Conservation (phyloP, 1,140 invertebrate species). For the Cherax destructor region DNA sequence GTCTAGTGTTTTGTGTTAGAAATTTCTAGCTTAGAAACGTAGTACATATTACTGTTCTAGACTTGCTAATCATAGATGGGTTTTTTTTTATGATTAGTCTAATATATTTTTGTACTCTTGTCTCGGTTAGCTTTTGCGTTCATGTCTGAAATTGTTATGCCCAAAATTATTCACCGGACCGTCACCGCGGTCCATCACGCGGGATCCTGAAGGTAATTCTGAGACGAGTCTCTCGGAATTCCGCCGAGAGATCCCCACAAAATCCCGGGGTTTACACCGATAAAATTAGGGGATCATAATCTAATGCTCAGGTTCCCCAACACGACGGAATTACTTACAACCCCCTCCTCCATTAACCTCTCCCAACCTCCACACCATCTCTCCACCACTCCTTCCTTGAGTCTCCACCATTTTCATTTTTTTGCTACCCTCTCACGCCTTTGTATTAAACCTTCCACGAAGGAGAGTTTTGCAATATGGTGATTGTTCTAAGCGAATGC, state of each 20-base stretch:
- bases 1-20: too few relatives aligned
- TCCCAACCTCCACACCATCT: not conserved
- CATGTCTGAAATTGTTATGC: too few relatives aligned
- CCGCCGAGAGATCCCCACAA: constrained; percentile 14
- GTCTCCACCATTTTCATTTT: not conserved
- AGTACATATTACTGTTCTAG: too few relatives aligned
- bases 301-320: constrained; percentile 50
- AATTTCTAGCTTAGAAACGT: too few relatives aligned
- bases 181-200: not conserved
- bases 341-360: not conserved
- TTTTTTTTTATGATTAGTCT: too few relatives aligned
- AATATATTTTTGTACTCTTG: too few relatives aligned
- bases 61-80: too few relatives aligned
- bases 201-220: constrained; percentile 21
- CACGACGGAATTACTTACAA: constrained; percentile 52
- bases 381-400: constrained; percentile 31
- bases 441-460: not conserved
- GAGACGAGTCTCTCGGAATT: not conserved
- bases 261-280: constrained; percentile 51
- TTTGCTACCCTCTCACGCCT: constrained; percentile 4
- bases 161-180: too few relatives aligned
- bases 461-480: constrained; percentile 20
- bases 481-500: not conserved
- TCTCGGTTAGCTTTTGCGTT: too few relatives aligned
- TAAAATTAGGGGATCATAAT: constrained; percentile 60